Evolutionary conservation across 2,797 vertebrate genomes (phyloP).

Genomic region (Hydrophis major): DNA sequence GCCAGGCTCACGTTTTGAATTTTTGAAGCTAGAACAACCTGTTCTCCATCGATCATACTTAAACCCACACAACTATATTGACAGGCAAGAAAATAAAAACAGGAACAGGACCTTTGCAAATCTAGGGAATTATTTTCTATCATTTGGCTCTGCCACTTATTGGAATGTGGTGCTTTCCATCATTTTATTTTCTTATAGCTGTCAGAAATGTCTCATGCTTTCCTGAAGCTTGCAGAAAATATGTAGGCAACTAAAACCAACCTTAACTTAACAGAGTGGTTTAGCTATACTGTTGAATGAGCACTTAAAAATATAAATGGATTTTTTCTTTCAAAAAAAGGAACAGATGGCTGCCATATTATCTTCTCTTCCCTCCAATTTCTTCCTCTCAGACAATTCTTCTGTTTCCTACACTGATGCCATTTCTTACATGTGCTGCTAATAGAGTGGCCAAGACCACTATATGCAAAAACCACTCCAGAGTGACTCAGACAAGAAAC

Average conservation of each 20-base stretch:
- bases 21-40: neutral
- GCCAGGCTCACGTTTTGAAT: neutral
- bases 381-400: neutral
- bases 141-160: neutral
- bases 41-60: neutral
- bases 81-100: neutral
- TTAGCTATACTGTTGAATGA: neutral
- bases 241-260: neutral
- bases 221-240: neutral
- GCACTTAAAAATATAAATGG: neutral
- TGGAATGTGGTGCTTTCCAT: neutral
- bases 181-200: neutral
- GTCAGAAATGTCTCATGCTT: rapidly evolving
- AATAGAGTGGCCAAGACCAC: neutral
- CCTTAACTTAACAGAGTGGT: neutral
- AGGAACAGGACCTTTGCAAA: neutral
- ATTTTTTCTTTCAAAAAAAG: neutral
- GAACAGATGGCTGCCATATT: neutral
- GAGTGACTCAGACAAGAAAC: neutral
- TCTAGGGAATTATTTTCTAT: neutral
- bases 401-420: neutral
- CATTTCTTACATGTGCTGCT: neutral
- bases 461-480: neutral
- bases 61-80: neutral
- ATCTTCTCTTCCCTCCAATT: neutral